These are phyloP conservation scores for Drosophila aff. DNA, from an alignment of 1,140 invertebrate genomes.

Conservation along the genomic window DNA sequence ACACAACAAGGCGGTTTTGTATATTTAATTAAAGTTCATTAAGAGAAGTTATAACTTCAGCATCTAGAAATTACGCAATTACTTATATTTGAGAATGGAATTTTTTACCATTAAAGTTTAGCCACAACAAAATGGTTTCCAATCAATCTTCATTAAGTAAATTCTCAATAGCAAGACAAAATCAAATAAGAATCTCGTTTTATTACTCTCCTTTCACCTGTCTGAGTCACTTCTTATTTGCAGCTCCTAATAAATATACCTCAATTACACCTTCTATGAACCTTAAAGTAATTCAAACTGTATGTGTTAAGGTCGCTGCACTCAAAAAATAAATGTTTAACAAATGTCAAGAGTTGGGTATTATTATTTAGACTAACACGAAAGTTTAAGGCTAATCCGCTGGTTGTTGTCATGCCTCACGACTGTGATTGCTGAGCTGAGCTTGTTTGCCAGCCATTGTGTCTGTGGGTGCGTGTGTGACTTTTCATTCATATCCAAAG, in stretches of 20 bases:
- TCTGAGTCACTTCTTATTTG: not conserved
- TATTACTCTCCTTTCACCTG: not conserved
- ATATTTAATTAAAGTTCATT: not conserved
- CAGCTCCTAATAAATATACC: slow-evolving; percentile 1
- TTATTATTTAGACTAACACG: slow-evolving; percentile 27
- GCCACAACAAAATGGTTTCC: not conserved
- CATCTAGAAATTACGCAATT: not conserved
- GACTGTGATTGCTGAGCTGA: slow-evolving; percentile 54
- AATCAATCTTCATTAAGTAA: not conserved
- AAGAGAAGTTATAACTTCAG: too few relatives aligned
- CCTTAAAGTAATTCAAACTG: not conserved
- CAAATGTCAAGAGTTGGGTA: slow-evolving; percentile 61
- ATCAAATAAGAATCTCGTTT: not conserved
- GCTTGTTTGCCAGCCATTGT: slow-evolving; percentile 53
- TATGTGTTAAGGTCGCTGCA: slow-evolving; percentile 7
- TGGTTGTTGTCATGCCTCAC: slow-evolving; percentile 64
- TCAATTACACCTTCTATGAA: not conserved
- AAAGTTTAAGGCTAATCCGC: slow-evolving; percentile 74
- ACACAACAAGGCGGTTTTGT: not conserved
- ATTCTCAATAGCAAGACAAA: too few relatives aligned
- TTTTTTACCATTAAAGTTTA: not conserved
- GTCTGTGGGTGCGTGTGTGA: slow-evolving; percentile 37
- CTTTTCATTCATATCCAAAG: slow-evolving; percentile 72
- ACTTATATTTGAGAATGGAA: slow-evolving; percentile 16
- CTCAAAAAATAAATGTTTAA: slow-evolving; percentile 19